Evolutionary conservation across 2,113 vertebrate genomes (phyloP), one percentile per base, ranked within the genome.

Genomic region (Leucosticte australis): DNA sequence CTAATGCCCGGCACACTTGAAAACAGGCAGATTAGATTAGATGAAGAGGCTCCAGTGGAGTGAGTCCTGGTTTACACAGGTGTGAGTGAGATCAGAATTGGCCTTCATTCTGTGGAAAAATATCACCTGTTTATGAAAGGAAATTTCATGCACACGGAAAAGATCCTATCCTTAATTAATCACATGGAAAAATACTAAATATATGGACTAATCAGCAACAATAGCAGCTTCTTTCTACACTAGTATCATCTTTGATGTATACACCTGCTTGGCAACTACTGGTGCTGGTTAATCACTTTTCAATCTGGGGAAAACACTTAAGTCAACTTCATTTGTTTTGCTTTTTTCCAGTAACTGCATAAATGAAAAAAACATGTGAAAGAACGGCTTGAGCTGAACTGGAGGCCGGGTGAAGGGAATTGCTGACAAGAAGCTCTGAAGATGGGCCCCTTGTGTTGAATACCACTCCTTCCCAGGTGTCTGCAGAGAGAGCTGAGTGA

Each of bases 51-150:
- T 95, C 70, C 77, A 79, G 37, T 46, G 63, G 65, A 89, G 65
- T 76, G 75, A 91, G 77, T 69, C 57, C 84, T 91, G 77, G 81
- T 95, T 97, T 96, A 94, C 84, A 83, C 89, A 95, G 89, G 89
- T 95, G 95, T 79, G 84, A 92, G 62, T 95, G 96, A 95, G 93
- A 91, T 96, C 94, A 97, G 87, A 95, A 92, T 89, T 95, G 96
- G 95, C 94, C 37, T 87, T 73, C 81, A 62, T 64, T 89, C 57
- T 89, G 47, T 87, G 92, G 94, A 82, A 95, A 97, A 95, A 91
- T 49, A 91, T 75, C 53, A 82, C 44, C 0, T 7, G 53, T 89
- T 95, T 95, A 87, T 37, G 30, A 91, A 91, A 92, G 87, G 91
- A 95, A 96, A 95, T 91, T 84, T 85, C 68, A 57, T 62, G 65